phyloP scores from a whole-genome alignment of 2,113 vertebrate species.

The Felis catus region F.catus_Fca126_mat1.0 CM031424.1:78613501-78614000 shows the following conservation, averaged over 20 bases:
- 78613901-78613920: slow-evolving; percentile 21
- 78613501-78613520: background rate
- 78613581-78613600: background rate
- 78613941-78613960: slow-evolving; percentile 2
- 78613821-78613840: slow-evolving; percentile 1
- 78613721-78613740: background rate
- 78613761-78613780: background rate
- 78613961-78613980: slow-evolving; percentile 43
- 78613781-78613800: background rate
- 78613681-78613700: background rate
- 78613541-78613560: background rate
- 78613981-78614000: slow-evolving; percentile 50
- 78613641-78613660: background rate
- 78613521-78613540: background rate
- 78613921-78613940: slow-evolving; percentile 54
- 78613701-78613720: background rate
- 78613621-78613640: background rate
- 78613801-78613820: background rate
- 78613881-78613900: slow-evolving; percentile 32
- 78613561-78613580: background rate
- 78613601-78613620: background rate
- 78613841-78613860: background rate
- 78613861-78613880: slow-evolving; percentile 60
- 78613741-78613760: background rate
- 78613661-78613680: background rate